Evolutionary conservation across 1,140 invertebrate genomes (phyloP).

Genomic region (Popillia japonica): DNA sequence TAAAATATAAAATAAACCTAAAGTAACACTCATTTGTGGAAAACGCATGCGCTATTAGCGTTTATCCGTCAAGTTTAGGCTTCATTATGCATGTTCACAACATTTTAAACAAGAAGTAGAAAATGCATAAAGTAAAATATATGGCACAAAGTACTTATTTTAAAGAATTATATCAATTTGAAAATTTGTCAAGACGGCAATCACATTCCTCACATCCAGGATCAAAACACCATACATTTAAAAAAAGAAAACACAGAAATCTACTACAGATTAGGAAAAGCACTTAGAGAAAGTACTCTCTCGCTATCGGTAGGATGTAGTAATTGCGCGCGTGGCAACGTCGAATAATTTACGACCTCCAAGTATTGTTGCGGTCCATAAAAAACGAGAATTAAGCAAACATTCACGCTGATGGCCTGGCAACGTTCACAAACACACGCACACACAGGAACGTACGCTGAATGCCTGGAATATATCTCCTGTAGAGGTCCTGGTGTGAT

Average conservation of each 20-base stretch:
- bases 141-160: too few species aligned
- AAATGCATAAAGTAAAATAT: too few species aligned
- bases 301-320: neutral
- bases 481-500: neutral
- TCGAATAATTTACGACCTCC: slow-evolving; percentile 14
- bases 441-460: neutral
- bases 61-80: too few species aligned
- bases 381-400: slow-evolving; percentile 12
- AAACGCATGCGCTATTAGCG: too few species aligned
- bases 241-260: neutral
- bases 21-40: too few species aligned
- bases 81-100: too few species aligned
- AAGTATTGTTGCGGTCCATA: slow-evolving; percentile 18
- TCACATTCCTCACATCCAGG: neutral
- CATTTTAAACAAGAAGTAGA: too few species aligned
- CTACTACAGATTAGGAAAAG: neutral
- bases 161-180: neutral
- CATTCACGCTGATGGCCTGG: slow-evolving; percentile 2
- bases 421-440: too few species aligned
- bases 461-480: slow-evolving; percentile 10
- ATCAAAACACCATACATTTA: neutral
- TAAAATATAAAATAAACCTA: too few species aligned
- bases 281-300: neutral
- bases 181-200: neutral
- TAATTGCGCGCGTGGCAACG: slow-evolving; percentile 9